A percentile compares a stretch with the other conserved stretches of the same genome.
phyloP scores from a whole-genome alignment of 2,113 vertebrate species.

The Helogale parvula region DNA sequence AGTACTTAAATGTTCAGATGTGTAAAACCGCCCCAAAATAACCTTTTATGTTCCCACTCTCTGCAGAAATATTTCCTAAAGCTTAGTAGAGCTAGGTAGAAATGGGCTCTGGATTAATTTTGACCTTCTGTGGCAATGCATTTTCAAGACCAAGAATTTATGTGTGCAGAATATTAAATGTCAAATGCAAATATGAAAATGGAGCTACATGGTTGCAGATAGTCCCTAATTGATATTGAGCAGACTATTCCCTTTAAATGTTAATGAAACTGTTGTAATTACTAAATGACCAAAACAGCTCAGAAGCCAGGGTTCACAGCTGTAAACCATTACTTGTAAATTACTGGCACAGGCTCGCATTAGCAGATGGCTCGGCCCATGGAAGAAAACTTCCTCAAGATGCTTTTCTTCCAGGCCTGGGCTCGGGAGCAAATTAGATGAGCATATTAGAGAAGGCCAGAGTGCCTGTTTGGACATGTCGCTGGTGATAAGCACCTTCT shows the following conservation, averaged over 20 bases:
- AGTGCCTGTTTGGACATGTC: conserved; percentile 72
- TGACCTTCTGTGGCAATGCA: conserved; percentile 81
- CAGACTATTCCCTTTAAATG: conserved; percentile 88
- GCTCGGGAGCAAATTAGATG: conserved; percentile 63
- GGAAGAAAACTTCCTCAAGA: conserved; percentile 80
- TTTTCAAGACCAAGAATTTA: conserved; percentile 83
- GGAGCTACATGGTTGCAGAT: conserved; percentile 82
- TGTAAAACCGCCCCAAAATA: conserved; percentile 63
- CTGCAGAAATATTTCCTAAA: conserved; percentile 74
- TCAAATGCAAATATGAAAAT: conserved; percentile 89
- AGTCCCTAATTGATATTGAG: conserved; percentile 85
- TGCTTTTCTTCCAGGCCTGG: conserved; percentile 73
- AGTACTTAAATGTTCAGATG: conserved; percentile 60
- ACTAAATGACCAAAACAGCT: conserved; percentile 87
- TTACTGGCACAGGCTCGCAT: conserved; percentile 80
- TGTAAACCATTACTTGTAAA: conserved; percentile 86
- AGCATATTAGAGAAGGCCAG: conserved; percentile 64
- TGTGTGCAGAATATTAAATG: conserved; percentile 87
- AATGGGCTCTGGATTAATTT: conserved; percentile 82
- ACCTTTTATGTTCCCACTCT: conserved; percentile 66
- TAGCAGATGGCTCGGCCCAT: conserved; percentile 78
- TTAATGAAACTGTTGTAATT: conserved; percentile 90
- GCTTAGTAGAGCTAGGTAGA: conserved; percentile 74
- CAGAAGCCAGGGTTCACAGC: conserved; percentile 86
- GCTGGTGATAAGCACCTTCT: conserved; percentile 30